Evolutionary conservation across 2,888 invertebrate species (phyloP), one percentile per base, ranked within the genome.

Genomic region (Drosophila yooni): DNA sequence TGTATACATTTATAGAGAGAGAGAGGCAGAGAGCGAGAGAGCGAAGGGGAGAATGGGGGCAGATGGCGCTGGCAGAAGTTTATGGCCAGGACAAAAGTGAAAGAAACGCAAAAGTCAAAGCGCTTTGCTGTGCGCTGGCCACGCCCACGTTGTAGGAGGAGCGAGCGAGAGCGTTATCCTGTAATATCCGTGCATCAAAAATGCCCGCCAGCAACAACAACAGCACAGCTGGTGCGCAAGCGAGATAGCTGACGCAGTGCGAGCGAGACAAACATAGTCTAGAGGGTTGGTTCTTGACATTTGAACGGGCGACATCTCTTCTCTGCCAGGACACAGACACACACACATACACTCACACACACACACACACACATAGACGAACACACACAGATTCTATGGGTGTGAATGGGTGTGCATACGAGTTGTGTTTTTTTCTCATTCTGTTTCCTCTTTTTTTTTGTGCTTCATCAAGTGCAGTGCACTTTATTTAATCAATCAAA

Each of bases 231-330:
- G 13, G 33, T 18, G 70, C 59, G 63, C 65, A 52, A 82, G 82
- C 65, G 62, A 70, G 79, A 69, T 8, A 21, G 60, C 63, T 21
- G 40, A 29, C 13, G 15, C 13, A 29, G 74, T 64, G 79, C 64
- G 63, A 79, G 69, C 58, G 70, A 61, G 77, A 72, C 76, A 54
- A 85, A 61, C 66, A 74, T 75, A 64, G 82, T 69, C 61, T 64
- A 75, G 79, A 77, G 82, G 83, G 90, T 91, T 91, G 92, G 91
- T 90, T 91, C 92, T 91, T 91, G 92, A 91, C 90, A 81, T 91
- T 91, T 91, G 91, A 92, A 91, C 91, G 92, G 82, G 84, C 88
- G 91, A 91, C 87, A 87, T 85, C 86, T 85, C 89, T 88, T 66
- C 81, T 74, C 62, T 76, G 76, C 79, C 72, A 69, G 70, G 40